A percentile compares a stretch with the other conserved stretches of the same genome.
Evolutionary conservation across 2,888 invertebrate genomes (phyloP).

Genomic region (Mesorhabditis sp.): DNA sequence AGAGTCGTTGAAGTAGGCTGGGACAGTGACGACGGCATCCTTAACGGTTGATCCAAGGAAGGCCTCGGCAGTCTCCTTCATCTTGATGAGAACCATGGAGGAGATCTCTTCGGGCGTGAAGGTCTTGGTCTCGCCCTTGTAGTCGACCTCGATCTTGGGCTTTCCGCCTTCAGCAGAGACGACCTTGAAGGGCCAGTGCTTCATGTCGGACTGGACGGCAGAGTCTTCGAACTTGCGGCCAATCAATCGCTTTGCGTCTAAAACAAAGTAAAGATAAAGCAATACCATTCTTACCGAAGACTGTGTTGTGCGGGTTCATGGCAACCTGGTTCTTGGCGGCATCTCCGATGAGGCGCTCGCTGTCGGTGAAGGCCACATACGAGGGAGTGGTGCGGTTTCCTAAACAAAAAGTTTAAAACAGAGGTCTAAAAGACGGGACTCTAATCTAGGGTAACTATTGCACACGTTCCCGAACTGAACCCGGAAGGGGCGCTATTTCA

Average conservation of each 20-base stretch:
- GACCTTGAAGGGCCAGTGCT: conserved; percentile 59
- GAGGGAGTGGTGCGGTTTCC: conserved; percentile 63
- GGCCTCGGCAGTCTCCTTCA: conserved; percentile 59
- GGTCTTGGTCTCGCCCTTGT: conserved; percentile 81
- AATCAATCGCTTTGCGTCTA: conserved; percentile 60
- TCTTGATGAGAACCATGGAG: no score
- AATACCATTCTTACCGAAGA: conserved; percentile 58
- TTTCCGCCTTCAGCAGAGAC: conserved; percentile 55
- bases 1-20: no score
- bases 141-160: conserved; percentile 70
- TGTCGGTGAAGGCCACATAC: conserved; percentile 64
- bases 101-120: conserved; percentile 57
- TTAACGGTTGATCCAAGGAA: conserved; percentile 73
- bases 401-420: background rate
- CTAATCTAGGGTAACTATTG: no score
- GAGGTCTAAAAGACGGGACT: background rate
- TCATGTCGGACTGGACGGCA: conserved; percentile 59
- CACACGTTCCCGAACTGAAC: no score
- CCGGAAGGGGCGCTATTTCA: no score
- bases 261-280: conserved; percentile 7
- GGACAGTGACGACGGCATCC: conserved; percentile 49
- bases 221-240: conserved; percentile 62
- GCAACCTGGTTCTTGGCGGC: conserved; percentile 64
- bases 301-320: conserved; percentile 63
- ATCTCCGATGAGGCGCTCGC: conserved; percentile 62